Base-by-base conservation (phyloP, 1,140 invertebrate species). In the Aphelenchoides fujianensis region DNA sequence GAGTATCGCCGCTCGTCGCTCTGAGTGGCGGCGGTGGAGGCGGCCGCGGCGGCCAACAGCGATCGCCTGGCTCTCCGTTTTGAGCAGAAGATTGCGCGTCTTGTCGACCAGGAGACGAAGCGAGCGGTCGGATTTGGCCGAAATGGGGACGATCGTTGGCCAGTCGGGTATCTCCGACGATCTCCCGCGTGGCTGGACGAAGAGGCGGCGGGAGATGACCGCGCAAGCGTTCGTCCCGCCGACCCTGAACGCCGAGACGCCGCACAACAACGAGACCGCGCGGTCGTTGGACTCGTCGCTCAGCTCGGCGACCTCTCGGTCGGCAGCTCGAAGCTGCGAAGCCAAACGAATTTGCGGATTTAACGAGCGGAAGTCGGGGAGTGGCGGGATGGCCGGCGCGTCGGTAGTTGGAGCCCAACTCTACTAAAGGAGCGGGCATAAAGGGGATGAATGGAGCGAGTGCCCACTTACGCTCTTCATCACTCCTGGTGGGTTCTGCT, bases 221-320 rank as follows among this genome's bases (percentile, higher is more conserved):
- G 78, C 76, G 55, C 74, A 79, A 0, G 79, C 79, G 57, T 83
- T 82, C 12, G 81, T 82, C 35, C 80, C 80, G 71, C 72, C 71
- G 0, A 82, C 78, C 1, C 80, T 81, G 27, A 76, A 76, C 1
- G 75, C 73, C 27, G 54, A 62, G 16, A 76, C 64, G n/a, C 75
- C 75, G 3, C 41, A 57, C 1, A 36, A n/a, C n/a, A n/a, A n/a
- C n/a, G n/a, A n/a, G n/a, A n/a, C n/a, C n/a, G n/a, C n/a, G n/a
- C n/a, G n/a, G n/a, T 3, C 1, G 34, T 31, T 70, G 62, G 19
- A 16, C n/a, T 30, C 19, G 12, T 16, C 3, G 7, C 41, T 27
- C 19, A 2, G 23, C 37, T 5, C 9, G 23, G 35, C 54, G 54
- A 32, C 27, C 36, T 52, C 27, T 31, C 52, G 7, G 32, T 70